Evolutionary conservation across 2,113 vertebrate species (phyloP), one percentile per base, ranked within the genome.

Genomic region (Phocoena phocoena): DNA sequence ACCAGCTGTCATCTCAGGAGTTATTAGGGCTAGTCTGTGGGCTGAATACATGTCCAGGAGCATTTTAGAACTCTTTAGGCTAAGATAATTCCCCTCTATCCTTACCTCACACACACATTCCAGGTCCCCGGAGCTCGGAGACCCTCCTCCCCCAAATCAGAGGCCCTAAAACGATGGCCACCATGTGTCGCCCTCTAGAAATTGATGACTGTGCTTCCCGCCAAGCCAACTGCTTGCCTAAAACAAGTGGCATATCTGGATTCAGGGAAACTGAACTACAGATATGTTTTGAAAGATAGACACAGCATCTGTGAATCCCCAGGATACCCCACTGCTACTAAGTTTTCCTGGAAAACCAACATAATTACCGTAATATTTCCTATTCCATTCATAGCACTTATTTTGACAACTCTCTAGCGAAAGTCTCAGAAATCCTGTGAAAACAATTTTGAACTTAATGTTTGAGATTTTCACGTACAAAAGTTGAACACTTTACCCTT

Each of bases 331-430:
- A 23, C 36, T 10, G 33, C 82, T 92, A 63, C 88, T 90, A 85
- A 38, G 13, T 84, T 97, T 97, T 93, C 87, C 81, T 97, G 94
- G 97, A 95, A 98, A 98, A 87, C 67, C 84, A 97, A 93, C 74
- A 62, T 97, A 92, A 97, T 98, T 90, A 91, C 98, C 97, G 84
- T 95, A 96, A 96, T 94, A 90, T 95, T 87, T 82, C 94, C 94
- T 97, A 85, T 90, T 87, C 71, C 85, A 20, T 55, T 96, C 96
- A 90, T 67, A 96, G 1, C 67, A 93, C 93, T 98, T 98, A 95
- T 97, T 97, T 96, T 93, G 73, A 68, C 70, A 70, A 41, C 58
- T 96, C 95, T 77, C 73, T 89, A n/a, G 96, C 97, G 95, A 88
- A 88, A 80, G 17, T 55, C 84, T 95, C 84, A 90, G 65, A 96